Conservation (phyloP, 2,113 vertebrate genomes). For the Mus pahari region DNA sequence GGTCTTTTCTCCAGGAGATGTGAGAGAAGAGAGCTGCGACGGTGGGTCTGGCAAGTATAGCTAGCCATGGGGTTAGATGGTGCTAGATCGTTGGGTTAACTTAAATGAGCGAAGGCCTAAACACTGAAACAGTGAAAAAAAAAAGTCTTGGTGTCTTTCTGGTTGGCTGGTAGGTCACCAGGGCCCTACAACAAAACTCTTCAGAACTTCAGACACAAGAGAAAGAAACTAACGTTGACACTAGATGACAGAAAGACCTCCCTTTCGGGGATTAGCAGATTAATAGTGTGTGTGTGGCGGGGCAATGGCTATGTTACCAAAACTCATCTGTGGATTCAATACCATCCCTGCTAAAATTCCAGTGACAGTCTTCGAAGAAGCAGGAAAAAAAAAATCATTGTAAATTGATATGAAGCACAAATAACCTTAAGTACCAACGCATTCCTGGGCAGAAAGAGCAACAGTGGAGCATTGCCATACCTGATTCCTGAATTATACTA, state of each 20-base stretch:
- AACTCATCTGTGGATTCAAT: neutral
- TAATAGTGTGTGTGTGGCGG: neutral
- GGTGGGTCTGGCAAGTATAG: too few species aligned
- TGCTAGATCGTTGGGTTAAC: too few species aligned
- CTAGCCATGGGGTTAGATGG: too few species aligned
- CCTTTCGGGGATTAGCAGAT: too few species aligned
- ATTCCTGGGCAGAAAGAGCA: neutral
- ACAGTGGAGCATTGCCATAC: accelerated
- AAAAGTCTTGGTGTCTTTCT: too few species aligned
- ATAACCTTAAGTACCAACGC: neutral
- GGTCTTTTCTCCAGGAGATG: too few species aligned
- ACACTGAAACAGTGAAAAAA: too few species aligned
- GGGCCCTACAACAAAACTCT: neutral
- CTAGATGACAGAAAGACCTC: neutral
- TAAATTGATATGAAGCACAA: neutral
- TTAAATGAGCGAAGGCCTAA: too few species aligned
- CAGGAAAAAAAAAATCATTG: neutral
- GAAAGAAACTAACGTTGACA: neutral
- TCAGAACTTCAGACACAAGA: neutral
- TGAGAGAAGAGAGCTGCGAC: too few species aligned
- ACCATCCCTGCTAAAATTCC: neutral
- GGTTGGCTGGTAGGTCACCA: too few species aligned
- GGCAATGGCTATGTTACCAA: neutral
- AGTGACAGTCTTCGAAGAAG: neutral
- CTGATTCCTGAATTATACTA: neutral